phyloP scores from a whole-genome alignment of 2,888 invertebrate species.

The Sarcophaga subvicina region DNA sequence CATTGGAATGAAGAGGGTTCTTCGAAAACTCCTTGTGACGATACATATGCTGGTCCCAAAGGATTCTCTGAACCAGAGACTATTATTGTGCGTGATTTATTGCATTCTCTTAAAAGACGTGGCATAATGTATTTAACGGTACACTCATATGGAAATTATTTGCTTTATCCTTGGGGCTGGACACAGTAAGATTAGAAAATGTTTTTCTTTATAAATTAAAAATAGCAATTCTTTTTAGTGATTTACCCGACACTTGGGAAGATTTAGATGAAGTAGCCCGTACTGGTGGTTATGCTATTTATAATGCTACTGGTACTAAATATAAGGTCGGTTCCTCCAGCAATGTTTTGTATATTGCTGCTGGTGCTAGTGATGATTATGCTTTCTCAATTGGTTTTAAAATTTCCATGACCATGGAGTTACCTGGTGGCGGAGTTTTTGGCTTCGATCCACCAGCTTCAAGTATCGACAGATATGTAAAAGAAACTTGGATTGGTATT shows the following conservation, averaged over 20 bases:
- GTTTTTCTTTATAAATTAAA: constrained; percentile 10
- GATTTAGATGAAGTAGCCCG: constrained; percentile 80
- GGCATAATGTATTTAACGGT: constrained; percentile 86
- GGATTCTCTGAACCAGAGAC: constrained; percentile 88
- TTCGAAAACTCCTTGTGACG: constrained; percentile 82
- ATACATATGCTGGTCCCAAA: constrained; percentile 84
- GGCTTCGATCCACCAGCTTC: constrained; percentile 80
- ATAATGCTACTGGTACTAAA: constrained; percentile 74
- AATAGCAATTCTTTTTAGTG: constrained; percentile 70
- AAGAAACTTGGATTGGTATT: constrained; percentile 84
- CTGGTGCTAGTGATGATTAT: constrained; percentile 87
- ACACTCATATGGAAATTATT: constrained; percentile 88
- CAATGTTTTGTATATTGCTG: constrained; percentile 82
- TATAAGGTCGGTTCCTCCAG: constrained; percentile 82
- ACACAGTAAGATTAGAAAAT: constrained; percentile 78
- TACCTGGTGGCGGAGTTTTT: too few species aligned
- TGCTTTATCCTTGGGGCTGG: constrained; percentile 88
- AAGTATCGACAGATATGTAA: constrained; percentile 84
- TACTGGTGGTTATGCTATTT: constrained; percentile 80
- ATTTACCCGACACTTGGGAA: constrained; percentile 81
- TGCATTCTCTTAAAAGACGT: constrained; percentile 82
- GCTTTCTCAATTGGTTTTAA: constrained; percentile 80
- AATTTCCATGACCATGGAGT: too few species aligned
- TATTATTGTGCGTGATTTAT: constrained; percentile 83
- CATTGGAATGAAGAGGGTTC: constrained; percentile 85